Evolutionary conservation across 2,888 invertebrate genomes (phyloP), one percentile per base, ranked within the genome.

Genomic region (Cephus sareptanus): DNA sequence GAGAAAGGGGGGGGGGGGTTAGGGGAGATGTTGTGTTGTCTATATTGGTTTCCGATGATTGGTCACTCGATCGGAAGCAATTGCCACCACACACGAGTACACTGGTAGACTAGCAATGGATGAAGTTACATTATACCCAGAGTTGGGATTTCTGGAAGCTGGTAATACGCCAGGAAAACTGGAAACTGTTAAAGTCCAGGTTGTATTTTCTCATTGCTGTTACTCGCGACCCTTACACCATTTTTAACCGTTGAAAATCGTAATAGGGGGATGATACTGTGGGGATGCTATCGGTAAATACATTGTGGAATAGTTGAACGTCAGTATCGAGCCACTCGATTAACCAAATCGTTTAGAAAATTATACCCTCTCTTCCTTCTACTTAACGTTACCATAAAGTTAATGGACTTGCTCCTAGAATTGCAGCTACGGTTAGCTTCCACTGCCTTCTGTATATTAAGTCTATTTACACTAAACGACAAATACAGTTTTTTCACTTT

Each of bases 41-140:
- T 83, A 83, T 88, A 89, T 89, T 88, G 89, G 87, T 88, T 89
- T 89, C 87, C 89, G 85, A 89, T 89, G 89, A 89, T 89, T 89
- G 87, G 87, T 85, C 83, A 85, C 85, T 85, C 86, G 86, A 85
- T 87, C 84, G 87, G 87, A 87, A 87, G 86, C 87, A 87, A 87
- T 89, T 86, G 85, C 85, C 83, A 87, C 87, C 81, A 35, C 74
- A 74, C 74, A 74, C 74, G 74, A 35, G n/a, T 74, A 74, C 74
- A 74, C 74, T 35, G 33, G 31, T 6, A 34, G n/a, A 74, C 34
- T 74, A 74, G 23, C 34, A 34, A 34, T 34, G 74, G 37, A 34
- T 30, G 34, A n/a, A 35, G 34, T 74, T 34, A 34, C 74, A 34
- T 74, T 74, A 74, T 74, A 74, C 23, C 15, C 23, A 33, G 31